These are phyloP conservation scores for Micromys minutus DNA, from an alignment of 2,113 vertebrate species.

Conservation along the genomic window DNA sequence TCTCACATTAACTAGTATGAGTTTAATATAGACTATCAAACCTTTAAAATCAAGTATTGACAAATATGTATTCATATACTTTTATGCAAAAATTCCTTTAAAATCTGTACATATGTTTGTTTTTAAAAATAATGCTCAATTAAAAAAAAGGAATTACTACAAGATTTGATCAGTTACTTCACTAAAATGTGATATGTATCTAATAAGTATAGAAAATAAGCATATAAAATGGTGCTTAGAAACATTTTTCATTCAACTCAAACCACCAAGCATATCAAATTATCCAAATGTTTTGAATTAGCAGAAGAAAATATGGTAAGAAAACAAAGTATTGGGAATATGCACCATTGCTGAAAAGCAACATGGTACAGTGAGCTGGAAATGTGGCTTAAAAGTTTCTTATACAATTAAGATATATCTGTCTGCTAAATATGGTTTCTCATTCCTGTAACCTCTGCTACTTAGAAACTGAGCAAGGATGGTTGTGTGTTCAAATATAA, in stretches of 20 bases:
- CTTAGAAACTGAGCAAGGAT: neutral
- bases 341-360: neutral
- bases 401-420: conserved; percentile 30
- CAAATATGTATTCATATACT: no score
- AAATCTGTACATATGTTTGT: no score
- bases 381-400: conserved; percentile 41
- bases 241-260: conserved; percentile 52
- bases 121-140: no score
- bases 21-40: no score
- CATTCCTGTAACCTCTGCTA: neutral
- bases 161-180: conserved; percentile 8
- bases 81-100: no score
- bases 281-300: neutral
- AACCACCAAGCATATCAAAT: neutral
- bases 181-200: neutral
- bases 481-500: neutral
- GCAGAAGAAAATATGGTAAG: conserved; percentile 2
- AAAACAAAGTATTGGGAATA: conserved; percentile 18
- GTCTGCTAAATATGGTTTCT: neutral
- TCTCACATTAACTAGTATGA: no score
- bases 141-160: conserved; percentile 13
- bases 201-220: no score
- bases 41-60: no score
- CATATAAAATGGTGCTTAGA: conserved; percentile 23
- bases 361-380: neutral